Base-by-base conservation (phyloP, 1,140 invertebrate species). In the Lasioglossum baleicum region DNA sequence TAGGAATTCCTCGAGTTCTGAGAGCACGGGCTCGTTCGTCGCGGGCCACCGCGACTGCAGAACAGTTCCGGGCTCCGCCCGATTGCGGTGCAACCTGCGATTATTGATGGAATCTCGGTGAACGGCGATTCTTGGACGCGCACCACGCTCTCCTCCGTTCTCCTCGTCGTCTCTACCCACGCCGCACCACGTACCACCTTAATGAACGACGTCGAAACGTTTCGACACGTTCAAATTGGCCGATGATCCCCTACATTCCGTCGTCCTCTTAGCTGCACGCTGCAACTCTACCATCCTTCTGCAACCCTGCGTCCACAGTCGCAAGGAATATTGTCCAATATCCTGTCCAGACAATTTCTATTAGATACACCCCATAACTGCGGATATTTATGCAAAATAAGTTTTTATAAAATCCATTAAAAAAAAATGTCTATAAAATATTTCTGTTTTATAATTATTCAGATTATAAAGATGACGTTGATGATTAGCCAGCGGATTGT, bases 181-280 rank as follows among this genome's bases (percentile, higher is more conserved):
- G 68, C 56, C 51, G 44, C 76, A 84, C 72, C 86, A 88, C 86
- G 83, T 88, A 88, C 76, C 75, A 70, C 44, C 75, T 86, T 88
- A 88, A 89, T 89, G 84, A 87, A 88, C 84, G 83, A 88, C 87
- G 87, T 84, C 87, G 82, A 87, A 88, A 78, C 87, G 84, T 87
- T 89, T 89, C 88, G 86, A 89, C 87, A 89, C 88, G 85, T 88
- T 89, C 85, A 80, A 89, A 81, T 88, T 85, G 81, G 75, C 74
- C 84, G 44, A 44, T 76, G 74, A 76, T 76, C 74, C 65, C 31
- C 74, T 11, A 51, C 65, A 75, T 75, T 68, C 51, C 51, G n/a
- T 13, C 64, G 11, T 64, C 31, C 71, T 48, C 22, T 40, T 17
- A 44, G 42, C 48, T 65, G 35, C n/a, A 22, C 40, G n/a, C 42